Base-by-base conservation (phyloP, 2,888 invertebrate genomes). In the Alcis repandata region DNA sequence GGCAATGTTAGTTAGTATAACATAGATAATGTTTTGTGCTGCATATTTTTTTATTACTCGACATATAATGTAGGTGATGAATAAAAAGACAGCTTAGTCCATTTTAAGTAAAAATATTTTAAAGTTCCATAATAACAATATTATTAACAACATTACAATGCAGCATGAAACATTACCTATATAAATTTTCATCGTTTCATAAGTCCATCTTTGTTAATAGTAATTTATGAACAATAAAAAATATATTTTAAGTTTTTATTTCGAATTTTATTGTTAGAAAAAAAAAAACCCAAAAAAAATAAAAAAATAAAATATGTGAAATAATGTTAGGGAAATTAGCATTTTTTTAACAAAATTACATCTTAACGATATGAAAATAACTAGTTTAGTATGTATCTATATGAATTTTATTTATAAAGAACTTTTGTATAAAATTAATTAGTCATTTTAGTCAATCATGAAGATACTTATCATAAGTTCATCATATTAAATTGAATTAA, bases 181-280 rank as follows among this genome's bases (percentile, higher is more conserved):
- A 71, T 75, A 65, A 70, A 67, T 72, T 54, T 1, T 76, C 72
- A 79, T 79, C 70, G 68, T 49, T 76, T 82, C 78, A 77, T 80
- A 79, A 85, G 81, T 82, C 85, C 85, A 83, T 79, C 80, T 79
- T 75, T 83, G 84, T 86, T 86, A 87, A 85, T 86, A 87, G 79
- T 90, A 89, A 91, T 91, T 91, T 91, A 91, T 85, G 87, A 89
- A 89, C 86, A 91, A 90, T 90, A 88, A 88, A 86, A 84, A 71
- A 67, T 80, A 74, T 72, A 66, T 83, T 84, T 83, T 80, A 72
- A 72, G 69, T 70, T 73, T 70, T 68, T 59, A 38, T 49, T 40
- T 43, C 15, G 38, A 33, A 52, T 70, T 67, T 65, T 58, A 71
- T 69, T 72, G 59, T 61, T 20, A 10, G 15, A n/a, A 6, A 1